Percentiles rank a stretch among this genome's conserved stretches.
Evolutionary conservation across 2,888 invertebrate species (phyloP).

Genomic region (Aricia artaxerxes): DNA sequence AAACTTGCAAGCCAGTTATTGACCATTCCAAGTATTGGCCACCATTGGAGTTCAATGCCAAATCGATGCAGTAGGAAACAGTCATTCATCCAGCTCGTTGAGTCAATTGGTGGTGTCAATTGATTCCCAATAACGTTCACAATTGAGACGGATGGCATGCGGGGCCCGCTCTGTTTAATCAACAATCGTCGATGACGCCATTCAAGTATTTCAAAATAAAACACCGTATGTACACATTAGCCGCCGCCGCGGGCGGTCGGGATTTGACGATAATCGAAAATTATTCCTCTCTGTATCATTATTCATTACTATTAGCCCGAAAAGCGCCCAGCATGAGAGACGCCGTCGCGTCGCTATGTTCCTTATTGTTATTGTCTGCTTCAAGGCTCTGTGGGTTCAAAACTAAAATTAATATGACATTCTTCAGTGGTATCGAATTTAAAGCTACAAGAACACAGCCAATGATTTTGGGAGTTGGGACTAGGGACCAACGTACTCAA

Average conservation of each 20-base stretch:
- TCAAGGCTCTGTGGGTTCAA: constrained; percentile 5
- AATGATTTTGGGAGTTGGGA: neutral
- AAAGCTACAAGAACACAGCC: neutral
- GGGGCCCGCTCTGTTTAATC: constrained; percentile 72
- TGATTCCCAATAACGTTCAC: constrained; percentile 78
- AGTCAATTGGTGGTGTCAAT: constrained; percentile 67
- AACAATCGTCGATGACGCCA: constrained; percentile 64
- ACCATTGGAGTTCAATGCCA: constrained; percentile 15
- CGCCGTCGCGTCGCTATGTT: neutral
- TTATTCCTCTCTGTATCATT: constrained; percentile 17
- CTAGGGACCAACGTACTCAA: neutral
- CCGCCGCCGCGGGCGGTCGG: constrained; percentile 53
- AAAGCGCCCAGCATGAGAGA: neutral
- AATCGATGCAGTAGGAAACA: constrained; percentile 31
- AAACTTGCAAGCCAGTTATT: neutral
- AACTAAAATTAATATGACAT: neutral
- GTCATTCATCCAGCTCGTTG: constrained; percentile 58
- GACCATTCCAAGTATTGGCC: neutral
- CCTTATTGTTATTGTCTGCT: neutral
- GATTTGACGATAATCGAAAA: constrained; percentile 27
- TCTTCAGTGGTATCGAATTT: neutral
- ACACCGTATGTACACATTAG: constrained; percentile 49
- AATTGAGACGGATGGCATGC: constrained; percentile 73
- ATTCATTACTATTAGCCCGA: constrained; percentile 15
- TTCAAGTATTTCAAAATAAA: constrained; percentile 56